Percentiles rank a stretch among this genome's conserved stretches.
Evolutionary conservation across 2,797 vertebrate species (phyloP).

Genomic region (Aldrovandia affinis): DNA sequence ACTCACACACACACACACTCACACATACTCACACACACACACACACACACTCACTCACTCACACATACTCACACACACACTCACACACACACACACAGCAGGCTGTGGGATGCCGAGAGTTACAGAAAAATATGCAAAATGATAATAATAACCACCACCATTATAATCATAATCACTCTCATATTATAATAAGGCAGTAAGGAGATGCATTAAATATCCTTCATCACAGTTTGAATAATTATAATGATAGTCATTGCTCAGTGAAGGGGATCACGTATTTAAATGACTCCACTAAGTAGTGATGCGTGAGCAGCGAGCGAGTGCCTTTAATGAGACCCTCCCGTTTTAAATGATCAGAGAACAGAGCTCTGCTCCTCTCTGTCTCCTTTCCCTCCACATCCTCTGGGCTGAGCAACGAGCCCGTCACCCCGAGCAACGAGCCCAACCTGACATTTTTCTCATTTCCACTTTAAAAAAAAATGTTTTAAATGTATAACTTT

Average conservation of each 20-base stretch:
- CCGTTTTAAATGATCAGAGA: conserved; percentile 30
- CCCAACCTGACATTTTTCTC: not conserved
- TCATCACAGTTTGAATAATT: not conserved
- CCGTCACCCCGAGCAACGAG: too few relatives aligned
- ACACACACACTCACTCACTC: too few relatives aligned
- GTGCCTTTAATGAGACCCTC: not conserved
- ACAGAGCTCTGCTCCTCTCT: not conserved
- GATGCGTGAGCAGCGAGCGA: conserved; percentile 30
- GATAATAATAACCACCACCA: not conserved
- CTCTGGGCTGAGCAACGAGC: too few relatives aligned
- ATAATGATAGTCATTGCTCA: conserved; percentile 32
- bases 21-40: too few relatives aligned
- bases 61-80: too few relatives aligned
- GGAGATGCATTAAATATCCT: not conserved
- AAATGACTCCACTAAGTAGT: conserved; percentile 35
- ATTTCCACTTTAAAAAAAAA: not conserved
- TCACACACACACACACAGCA: too few relatives aligned
- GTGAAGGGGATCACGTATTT: conserved; percentile 42
- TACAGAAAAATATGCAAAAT: not conserved
- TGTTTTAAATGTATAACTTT: too few relatives aligned
- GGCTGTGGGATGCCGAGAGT: not conserved
- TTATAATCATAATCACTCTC: conserved; percentile 16
- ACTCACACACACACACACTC: too few relatives aligned
- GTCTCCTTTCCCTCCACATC: not conserved
- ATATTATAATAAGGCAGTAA: conserved; percentile 32